Conservation (phyloP, 2,888 invertebrate species). For the Cryptus armator region DNA sequence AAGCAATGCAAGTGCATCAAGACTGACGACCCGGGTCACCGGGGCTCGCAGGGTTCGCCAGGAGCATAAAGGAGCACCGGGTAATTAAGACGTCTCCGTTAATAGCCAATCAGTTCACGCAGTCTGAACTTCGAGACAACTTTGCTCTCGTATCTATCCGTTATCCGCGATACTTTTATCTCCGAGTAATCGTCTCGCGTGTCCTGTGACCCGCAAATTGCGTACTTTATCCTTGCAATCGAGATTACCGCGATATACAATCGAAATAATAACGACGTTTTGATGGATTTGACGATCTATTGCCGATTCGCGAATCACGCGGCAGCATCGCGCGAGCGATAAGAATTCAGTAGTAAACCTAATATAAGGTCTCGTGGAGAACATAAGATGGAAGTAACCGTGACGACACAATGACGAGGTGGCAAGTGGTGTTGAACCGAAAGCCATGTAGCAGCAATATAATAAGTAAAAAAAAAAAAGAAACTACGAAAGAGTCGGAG, state of each 20-base stretch:
- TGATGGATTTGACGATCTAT: not conserved
- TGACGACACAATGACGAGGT: constrained; percentile 53
- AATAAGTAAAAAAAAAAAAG: constrained; percentile 5
- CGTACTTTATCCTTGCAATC: not conserved
- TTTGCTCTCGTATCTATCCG: constrained; percentile 21
- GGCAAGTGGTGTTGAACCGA: constrained; percentile 57
- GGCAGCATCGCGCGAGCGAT: not conserved
- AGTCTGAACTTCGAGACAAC: constrained; percentile 36
- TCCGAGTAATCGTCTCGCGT: not conserved
- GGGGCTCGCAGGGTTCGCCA: constrained; percentile 22
- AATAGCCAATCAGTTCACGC: constrained; percentile 55
- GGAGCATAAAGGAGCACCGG: constrained; percentile 4
- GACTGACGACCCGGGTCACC: constrained; percentile 45
- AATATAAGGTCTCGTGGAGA: constrained; percentile 29
- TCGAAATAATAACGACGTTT: not conserved
- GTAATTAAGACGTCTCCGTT: constrained; percentile 62
- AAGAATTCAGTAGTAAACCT: constrained; percentile 6
- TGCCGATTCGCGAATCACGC: not conserved
- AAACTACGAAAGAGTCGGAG: constrained; percentile 8
- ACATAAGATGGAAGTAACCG: constrained; percentile 40
- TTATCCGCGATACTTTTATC: constrained; percentile 7
- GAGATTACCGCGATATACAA: not conserved
- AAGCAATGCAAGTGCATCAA: constrained; percentile 1
- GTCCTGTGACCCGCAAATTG: no score
- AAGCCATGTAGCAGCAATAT: constrained; percentile 3